Evolutionary conservation across 1,140 invertebrate species (phyloP).

Genomic region (Triops longicaudatus): DNA sequence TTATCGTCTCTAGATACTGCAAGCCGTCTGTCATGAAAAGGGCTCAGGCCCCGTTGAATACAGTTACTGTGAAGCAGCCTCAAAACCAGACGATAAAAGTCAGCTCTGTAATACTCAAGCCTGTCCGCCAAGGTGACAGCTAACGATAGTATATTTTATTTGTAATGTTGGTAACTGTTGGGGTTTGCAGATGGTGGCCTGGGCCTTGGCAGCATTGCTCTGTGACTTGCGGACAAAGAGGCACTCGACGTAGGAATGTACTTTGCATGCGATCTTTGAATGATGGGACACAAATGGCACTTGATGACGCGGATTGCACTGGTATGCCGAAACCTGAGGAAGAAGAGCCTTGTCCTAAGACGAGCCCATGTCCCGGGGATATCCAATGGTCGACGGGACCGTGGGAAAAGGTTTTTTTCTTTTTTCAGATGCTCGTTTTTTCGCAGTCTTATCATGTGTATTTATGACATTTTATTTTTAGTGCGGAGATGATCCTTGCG

Average conservation of each 20-base stretch:
- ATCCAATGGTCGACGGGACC: conserved; percentile 35
- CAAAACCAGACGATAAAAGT: conserved; percentile 50
- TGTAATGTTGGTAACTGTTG: conserved; percentile 17
- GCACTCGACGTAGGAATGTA: conserved; percentile 55
- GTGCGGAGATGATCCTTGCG: conserved; percentile 41
- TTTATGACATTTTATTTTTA: conserved; percentile 33
- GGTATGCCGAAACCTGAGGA: conserved; percentile 49
- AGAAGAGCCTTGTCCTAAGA: conserved; percentile 50
- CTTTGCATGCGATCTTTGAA: conserved; percentile 56
- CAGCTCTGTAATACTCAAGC: conserved; percentile 57
- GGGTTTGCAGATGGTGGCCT: conserved; percentile 56
- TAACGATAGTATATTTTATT: neutral
- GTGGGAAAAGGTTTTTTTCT: conserved; percentile 39
- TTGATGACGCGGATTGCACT: conserved; percentile 58
- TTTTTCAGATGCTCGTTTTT: neutral
- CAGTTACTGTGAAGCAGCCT: conserved; percentile 50
- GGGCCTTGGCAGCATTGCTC: conserved; percentile 76
- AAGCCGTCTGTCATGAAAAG: conserved; percentile 56
- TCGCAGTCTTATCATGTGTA: neutral
- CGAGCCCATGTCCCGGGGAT: conserved; percentile 47
- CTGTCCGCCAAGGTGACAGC: conserved; percentile 56
- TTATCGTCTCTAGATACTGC: conserved; percentile 42
- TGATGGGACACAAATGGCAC: conserved; percentile 54
- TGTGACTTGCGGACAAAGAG: conserved; percentile 54
- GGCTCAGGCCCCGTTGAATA: conserved; percentile 55